A percentile compares a stretch with the other conserved stretches of the same genome.
Conservation (phyloP, 2,888 invertebrate species). For the Phytoseiulus persimilis region DNA sequence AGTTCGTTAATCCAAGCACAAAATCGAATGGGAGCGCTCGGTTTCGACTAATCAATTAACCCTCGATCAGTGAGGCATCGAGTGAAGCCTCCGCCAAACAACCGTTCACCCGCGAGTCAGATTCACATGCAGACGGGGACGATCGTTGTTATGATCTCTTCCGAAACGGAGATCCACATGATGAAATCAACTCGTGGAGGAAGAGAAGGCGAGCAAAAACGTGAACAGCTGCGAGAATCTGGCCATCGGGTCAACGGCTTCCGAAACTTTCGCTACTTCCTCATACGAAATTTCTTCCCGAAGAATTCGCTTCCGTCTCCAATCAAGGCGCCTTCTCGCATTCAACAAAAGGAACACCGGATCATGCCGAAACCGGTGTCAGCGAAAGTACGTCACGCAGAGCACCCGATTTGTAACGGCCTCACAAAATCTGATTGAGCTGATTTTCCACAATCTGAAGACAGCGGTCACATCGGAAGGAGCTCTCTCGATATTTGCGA, state of each 20-base stretch:
- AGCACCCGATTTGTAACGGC: too few relatives aligned
- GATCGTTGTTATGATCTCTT: too few relatives aligned
- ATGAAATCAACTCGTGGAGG: neutral
- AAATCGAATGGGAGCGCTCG: too few relatives aligned
- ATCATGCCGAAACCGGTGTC: neutral
- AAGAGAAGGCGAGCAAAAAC: neutral
- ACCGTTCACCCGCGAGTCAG: too few relatives aligned
- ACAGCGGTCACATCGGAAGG: neutral
- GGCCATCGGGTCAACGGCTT: neutral
- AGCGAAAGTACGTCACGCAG: neutral
- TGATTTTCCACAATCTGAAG: neutral
- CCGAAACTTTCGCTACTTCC: neutral
- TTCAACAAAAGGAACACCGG: neutral
- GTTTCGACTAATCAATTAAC: too few relatives aligned
- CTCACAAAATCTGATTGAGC: neutral
- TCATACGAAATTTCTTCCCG: neutral
- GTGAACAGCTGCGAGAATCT: neutral
- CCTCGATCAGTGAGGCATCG: too few relatives aligned
- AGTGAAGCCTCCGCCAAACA: too few relatives aligned
- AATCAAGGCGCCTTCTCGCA: neutral
- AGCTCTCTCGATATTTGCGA: neutral
- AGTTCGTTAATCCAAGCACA: too few relatives aligned
- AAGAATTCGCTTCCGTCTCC: neutral
- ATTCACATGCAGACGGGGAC: too few relatives aligned
- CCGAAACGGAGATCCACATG: too few relatives aligned